Conservation (phyloP, 2,113 vertebrate species). For the Mungos mungo region DNA sequence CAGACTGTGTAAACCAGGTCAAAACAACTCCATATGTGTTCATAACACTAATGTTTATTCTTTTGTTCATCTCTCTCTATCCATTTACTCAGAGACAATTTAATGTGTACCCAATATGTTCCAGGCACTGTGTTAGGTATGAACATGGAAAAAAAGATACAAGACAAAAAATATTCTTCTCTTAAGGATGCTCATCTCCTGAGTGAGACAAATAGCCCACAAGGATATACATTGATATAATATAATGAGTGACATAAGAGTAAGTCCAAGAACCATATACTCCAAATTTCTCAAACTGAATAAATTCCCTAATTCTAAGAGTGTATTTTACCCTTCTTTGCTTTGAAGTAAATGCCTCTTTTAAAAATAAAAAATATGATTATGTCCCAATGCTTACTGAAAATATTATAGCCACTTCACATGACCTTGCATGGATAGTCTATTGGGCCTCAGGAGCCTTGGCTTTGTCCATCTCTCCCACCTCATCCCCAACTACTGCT, state of each 20-base stretch:
- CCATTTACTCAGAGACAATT: background rate
- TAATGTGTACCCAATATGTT: background rate
- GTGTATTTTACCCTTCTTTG: background rate
- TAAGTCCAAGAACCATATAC: background rate
- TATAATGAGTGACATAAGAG: background rate
- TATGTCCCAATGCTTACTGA: background rate
- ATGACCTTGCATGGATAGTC: background rate
- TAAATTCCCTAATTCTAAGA: background rate
- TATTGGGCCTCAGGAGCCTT: accelerated
- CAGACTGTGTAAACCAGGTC: background rate
- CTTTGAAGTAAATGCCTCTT: background rate
- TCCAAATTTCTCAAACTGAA: background rate
- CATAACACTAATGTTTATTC: background rate
- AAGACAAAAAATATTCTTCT: background rate
- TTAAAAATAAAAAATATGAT: background rate
- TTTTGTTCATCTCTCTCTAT: background rate
- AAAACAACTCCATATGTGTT: background rate
- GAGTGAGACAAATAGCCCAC: background rate
- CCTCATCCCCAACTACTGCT: background rate
- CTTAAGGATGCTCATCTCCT: background rate
- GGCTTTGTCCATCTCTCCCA: background rate
- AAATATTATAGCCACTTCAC: background rate
- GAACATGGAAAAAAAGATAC: background rate
- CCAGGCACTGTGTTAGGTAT: background rate
- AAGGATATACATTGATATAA: background rate